Percentiles rank a stretch among this genome's conserved stretches.
These are phyloP conservation scores for Calosoma granatense DNA, from an alignment of 1,140 invertebrate species.

Conservation along the genomic window DNA sequence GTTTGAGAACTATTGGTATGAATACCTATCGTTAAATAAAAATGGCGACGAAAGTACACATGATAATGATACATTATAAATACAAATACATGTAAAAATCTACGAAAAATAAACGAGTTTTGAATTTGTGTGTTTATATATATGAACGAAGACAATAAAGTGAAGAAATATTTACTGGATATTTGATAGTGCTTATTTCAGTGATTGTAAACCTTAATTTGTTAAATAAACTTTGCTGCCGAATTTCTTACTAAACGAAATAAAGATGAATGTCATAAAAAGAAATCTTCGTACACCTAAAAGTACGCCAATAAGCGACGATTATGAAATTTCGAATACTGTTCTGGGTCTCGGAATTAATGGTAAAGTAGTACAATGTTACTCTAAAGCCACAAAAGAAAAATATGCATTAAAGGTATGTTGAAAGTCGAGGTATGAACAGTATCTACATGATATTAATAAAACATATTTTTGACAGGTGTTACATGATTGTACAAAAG, in stretches of 20 bases:
- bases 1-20: no score
- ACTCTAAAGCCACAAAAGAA: slow-evolving; percentile 50
- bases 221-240: neutral
- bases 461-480: no score
- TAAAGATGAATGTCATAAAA: slow-evolving; percentile 16
- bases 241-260: neutral
- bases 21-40: no score
- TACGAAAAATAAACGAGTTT: neutral
- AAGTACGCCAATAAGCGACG: slow-evolving; percentile 72
- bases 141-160: no score
- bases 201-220: neutral
- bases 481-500: slow-evolving; percentile 82
- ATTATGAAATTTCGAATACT: slow-evolving; percentile 88
- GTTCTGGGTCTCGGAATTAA: slow-evolving; percentile 97
- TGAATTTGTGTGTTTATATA: no score
- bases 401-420: slow-evolving; percentile 86
- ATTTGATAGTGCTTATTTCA: no score
- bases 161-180: no score
- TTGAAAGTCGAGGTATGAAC: slow-evolving; percentile 19
- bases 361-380: slow-evolving; percentile 83
- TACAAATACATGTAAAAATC: neutral
- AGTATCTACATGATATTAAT: no score
- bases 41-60: neutral
- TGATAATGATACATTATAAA: neutral
- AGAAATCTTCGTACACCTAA: slow-evolving; percentile 44